These are phyloP conservation scores for Amphiprion clarkii DNA, from an alignment of 2,797 vertebrate genomes.

Conservation along the genomic window DNA sequence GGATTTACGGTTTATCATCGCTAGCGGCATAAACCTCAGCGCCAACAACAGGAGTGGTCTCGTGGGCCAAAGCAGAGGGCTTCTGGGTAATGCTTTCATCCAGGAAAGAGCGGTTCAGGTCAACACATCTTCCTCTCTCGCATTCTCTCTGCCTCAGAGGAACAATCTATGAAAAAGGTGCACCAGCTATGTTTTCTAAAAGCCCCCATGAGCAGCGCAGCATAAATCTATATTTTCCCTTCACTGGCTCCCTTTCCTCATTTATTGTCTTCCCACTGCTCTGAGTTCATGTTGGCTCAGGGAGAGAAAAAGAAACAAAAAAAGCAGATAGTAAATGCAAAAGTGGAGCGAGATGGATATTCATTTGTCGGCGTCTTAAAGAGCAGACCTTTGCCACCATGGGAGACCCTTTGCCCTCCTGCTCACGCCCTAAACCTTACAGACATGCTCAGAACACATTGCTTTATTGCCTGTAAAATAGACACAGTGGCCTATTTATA, in stretches of 20 bases:
- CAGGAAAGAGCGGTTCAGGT: constrained; percentile 54
- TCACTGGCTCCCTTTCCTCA: constrained; percentile 23
- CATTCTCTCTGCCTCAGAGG: constrained; percentile 59
- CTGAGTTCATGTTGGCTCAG: constrained; percentile 47
- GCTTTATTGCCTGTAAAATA: constrained; percentile 85
- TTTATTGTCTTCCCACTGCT: constrained; percentile 63
- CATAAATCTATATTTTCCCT: constrained; percentile 53
- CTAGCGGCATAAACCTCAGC: constrained; percentile 31
- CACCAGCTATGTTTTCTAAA: constrained; percentile 45
- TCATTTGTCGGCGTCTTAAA: constrained; percentile 29
- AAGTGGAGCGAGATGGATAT: constrained; percentile 20
- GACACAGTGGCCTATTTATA: constrained; percentile 84
- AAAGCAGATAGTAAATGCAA: constrained; percentile 31
- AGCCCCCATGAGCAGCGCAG: constrained; percentile 61
- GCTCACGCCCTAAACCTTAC: constrained; percentile 61
- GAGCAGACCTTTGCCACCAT: constrained; percentile 52
- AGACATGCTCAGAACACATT: constrained; percentile 71
- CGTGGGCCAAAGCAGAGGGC: constrained; percentile 57
- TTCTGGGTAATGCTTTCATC: constrained; percentile 73
- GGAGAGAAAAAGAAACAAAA: constrained; percentile 14
- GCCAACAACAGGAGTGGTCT: constrained; percentile 42
- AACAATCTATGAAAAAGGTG: constrained; percentile 58
- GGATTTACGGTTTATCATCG: constrained; percentile 51
- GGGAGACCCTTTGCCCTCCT: constrained; percentile 52
- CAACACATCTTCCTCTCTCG: constrained; percentile 52